Base-by-base conservation (phyloP, 2,888 invertebrate genomes). In the Cataglyphis albicans region DNA sequence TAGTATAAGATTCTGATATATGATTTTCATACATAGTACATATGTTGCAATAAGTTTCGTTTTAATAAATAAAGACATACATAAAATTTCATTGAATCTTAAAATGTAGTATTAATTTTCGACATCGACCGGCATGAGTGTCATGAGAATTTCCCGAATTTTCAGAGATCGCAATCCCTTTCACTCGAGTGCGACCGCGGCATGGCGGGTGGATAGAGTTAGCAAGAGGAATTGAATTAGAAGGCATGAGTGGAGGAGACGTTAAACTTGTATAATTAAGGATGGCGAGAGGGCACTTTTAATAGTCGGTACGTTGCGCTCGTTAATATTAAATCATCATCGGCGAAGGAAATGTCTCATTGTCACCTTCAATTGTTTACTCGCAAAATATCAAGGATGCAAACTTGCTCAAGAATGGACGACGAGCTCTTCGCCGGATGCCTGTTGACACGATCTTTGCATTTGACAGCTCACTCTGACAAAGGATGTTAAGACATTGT, bases 241-340 rank as follows among this genome's bases (percentile, higher is more conserved):
- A 82, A 82, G 74, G 74, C 80, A 61, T 64, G 38, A 48, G 52
- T 57, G 75, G 68, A 84, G 82, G 87, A 84, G 87, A 84, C 84
- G 82, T 87, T 85, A 86, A 90, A 90, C 89, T 91, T 87, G 87
- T 86, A 91, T 91, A 91, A 92, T 92, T 90, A 90, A 89, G 85
- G 87, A 81, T 83, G 85, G 86, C 80, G 75, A 44, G 80, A 80
- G 65, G 61, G 83, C 52, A 86, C 70, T 86, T 85, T 83, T 82
- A 87, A 88, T 32, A 61, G 86, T 86, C 84, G 84, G 81, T 85
- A 84, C 84, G 86, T 83, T 64, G 85, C 83, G 52, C 73, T 85
- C 81, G 89, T 88, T 89, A 89, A 84, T 87, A 86, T 89, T 86
- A 88, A 89, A 89, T 82, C 83, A 75, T 70, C 85, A 55, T 59